phyloP scores from a whole-genome alignment of 1,140 invertebrate species.

The Drosophila aff. region DNA sequence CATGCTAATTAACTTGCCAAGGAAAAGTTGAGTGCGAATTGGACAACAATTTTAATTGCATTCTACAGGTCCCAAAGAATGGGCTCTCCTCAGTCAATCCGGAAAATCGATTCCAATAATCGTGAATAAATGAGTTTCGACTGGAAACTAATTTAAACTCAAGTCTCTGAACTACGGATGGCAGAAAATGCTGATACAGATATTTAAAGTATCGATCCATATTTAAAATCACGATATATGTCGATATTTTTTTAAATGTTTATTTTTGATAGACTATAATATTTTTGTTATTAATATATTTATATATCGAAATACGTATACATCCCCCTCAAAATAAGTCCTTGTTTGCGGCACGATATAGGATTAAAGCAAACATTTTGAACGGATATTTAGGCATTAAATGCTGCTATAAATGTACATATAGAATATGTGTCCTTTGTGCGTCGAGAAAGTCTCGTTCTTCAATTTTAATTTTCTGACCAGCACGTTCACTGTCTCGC shows the following conservation, averaged over 20 bases:
- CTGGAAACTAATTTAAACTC: constrained; percentile 22
- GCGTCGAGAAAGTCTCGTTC: constrained; percentile 1
- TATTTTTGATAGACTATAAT: background rate
- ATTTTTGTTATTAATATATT: background rate
- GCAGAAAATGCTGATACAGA: background rate
- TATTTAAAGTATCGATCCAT: background rate
- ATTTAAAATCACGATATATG: background rate
- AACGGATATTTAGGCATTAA: background rate
- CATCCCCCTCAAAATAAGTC: background rate
- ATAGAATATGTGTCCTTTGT: background rate
- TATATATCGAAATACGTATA: background rate
- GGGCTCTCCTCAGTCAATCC: constrained; percentile 22
- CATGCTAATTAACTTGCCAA: constrained; percentile 53
- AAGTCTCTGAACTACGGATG: background rate
- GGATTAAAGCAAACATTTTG: background rate
- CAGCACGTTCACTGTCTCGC: constrained; percentile 12
- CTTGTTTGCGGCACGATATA: background rate
- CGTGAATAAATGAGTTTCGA: constrained; percentile 10
- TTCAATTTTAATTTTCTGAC: constrained; percentile 18
- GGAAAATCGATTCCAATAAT: constrained; percentile 12
- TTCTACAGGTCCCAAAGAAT: constrained; percentile 9
- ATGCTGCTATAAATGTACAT: background rate
- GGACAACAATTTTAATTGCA: constrained; percentile 59
- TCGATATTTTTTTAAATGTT: background rate
- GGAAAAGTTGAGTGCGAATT: constrained; percentile 21